phyloP scores from a whole-genome alignment of 2,797 vertebrate species.

The Aldrovandia affinis region DNA sequence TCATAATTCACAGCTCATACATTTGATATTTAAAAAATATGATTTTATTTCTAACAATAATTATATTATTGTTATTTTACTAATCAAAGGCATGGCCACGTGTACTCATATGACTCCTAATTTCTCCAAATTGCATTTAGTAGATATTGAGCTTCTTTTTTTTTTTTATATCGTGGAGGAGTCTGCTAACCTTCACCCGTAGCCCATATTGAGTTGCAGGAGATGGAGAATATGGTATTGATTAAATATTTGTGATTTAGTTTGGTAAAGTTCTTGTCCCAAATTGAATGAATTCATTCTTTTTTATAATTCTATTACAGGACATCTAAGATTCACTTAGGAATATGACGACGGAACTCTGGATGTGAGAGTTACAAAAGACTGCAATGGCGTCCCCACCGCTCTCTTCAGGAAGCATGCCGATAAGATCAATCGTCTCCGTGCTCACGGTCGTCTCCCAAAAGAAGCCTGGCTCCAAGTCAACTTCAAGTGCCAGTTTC shows the following conservation, averaged over 20 bases:
- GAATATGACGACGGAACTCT: not conserved
- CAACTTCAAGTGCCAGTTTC: not conserved
- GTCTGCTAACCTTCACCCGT: not conserved
- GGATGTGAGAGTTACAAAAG: not conserved
- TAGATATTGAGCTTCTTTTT: not conserved
- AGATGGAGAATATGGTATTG: not conserved
- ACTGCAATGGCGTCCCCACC: no score
- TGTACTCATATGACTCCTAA: not conserved
- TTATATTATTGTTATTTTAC: not conserved
- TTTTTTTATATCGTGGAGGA: not conserved
- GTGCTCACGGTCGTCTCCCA: not conserved
- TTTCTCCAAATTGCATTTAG: not conserved
- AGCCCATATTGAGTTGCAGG: conserved; percentile 2
- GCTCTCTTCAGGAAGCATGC: not conserved
- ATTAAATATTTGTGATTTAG: not conserved
- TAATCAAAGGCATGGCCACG: not conserved
- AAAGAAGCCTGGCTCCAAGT: not conserved
- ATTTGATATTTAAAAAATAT: not conserved
- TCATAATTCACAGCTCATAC: no score
- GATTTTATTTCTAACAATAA: not conserved
- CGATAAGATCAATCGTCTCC: not conserved
- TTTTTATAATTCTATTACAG: not conserved
- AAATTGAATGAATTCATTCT: not conserved
- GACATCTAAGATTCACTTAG: conserved; percentile 12
- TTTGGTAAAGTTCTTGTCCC: conserved; percentile 2